Evolutionary conservation across 1,140 invertebrate species (phyloP).

Genomic region (Chironomus tepperi): DNA sequence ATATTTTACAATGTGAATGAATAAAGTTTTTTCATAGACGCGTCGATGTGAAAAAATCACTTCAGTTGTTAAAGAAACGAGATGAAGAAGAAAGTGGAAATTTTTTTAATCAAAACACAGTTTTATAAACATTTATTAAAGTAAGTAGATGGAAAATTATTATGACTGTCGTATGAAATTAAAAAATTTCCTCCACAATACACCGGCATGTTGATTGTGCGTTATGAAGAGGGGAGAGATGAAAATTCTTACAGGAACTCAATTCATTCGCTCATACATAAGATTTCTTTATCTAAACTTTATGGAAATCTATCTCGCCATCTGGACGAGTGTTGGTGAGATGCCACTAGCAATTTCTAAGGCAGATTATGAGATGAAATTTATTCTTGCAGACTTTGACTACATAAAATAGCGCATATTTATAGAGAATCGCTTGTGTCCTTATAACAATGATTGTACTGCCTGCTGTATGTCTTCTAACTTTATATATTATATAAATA

Average conservation of each 20-base stretch:
- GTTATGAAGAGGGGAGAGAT: background rate
- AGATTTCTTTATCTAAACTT: constrained; percentile 11
- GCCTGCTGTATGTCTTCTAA: background rate
- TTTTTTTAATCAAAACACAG: constrained; percentile 7
- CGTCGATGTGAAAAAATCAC: constrained; percentile 16
- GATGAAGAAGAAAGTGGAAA: background rate
- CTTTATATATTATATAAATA: background rate
- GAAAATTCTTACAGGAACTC: background rate
- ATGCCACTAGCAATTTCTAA: constrained; percentile 3
- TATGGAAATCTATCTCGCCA: constrained; percentile 21
- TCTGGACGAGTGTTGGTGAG: background rate
- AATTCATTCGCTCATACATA: background rate
- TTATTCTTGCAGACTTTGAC: constrained; percentile 16
- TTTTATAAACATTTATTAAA: background rate
- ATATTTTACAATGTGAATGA: background rate
- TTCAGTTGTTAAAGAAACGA: background rate
- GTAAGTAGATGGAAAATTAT: too few species aligned
- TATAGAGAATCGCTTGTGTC: constrained; percentile 17
- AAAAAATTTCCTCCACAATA: background rate
- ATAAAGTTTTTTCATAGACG: background rate
- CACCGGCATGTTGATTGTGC: background rate
- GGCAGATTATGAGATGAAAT: constrained; percentile 17
- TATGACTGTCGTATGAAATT: background rate
- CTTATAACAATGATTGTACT: background rate
- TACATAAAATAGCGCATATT: constrained; percentile 24